A percentile compares a stretch with the other conserved stretches of the same genome.
Conservation (phyloP, 2,797 vertebrate genomes). For the Delichon dasypus region DNA sequence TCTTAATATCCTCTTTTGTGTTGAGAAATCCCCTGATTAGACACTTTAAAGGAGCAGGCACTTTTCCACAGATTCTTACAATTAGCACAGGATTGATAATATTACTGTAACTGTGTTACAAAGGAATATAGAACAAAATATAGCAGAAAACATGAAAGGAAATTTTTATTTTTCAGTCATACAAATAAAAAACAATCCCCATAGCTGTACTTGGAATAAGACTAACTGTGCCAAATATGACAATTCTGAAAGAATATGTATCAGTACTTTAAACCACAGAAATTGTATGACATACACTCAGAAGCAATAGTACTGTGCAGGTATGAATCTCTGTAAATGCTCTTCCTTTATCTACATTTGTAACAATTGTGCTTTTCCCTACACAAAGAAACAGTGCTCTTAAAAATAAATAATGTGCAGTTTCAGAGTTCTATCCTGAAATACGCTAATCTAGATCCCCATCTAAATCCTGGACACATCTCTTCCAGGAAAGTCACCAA, state of each 20-base stretch:
- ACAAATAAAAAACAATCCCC: conserved; percentile 78
- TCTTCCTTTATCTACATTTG: conserved; percentile 63
- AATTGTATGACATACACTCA: conserved; percentile 62
- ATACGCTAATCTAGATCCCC: conserved; percentile 37
- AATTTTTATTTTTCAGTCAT: conserved; percentile 78
- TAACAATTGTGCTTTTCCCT: conserved; percentile 77
- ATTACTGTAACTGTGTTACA: not conserved
- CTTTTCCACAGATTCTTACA: not conserved
- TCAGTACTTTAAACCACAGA: conserved; percentile 61
- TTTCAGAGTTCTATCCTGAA: conserved; percentile 40
- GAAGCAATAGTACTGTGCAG: conserved; percentile 68
- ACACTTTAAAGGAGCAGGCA: not conserved
- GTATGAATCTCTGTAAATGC: conserved; percentile 62
- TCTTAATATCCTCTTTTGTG: not conserved
- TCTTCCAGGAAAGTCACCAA: not conserved
- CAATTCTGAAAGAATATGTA: conserved; percentile 54
- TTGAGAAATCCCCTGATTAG: not conserved
- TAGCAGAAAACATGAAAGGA: conserved; percentile 40
- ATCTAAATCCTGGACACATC: not conserved
- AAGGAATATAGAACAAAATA: not conserved
- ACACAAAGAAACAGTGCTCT: conserved; percentile 66
- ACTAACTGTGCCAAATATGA: conserved; percentile 68
- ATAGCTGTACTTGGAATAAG: conserved; percentile 71
- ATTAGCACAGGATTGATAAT: not conserved
- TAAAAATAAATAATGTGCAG: conserved; percentile 64